Base-by-base conservation (phyloP, 2,888 invertebrate genomes). In the Brachynemurus nebulosus region DNA sequence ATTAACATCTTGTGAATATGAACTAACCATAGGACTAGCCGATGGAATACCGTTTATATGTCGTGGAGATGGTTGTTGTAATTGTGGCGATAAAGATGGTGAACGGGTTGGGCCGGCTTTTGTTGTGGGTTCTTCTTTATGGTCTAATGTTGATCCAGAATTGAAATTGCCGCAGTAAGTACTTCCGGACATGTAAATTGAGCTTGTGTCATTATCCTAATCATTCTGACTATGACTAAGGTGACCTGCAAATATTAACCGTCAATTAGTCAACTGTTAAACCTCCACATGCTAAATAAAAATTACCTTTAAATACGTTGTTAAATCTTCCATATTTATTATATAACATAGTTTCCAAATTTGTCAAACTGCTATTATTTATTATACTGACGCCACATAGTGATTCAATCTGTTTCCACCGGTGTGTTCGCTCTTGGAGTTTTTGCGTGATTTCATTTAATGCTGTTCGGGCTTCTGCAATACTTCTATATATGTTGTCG, bases 401-500 rank as follows among this genome's bases (percentile, higher is more conserved):
- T 33, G 78, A 67, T 65, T 93, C 93, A 53, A 93, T 88, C 54
- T 81, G 88, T 57, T 89, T 86, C 97, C 97, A 97, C 47, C 97
- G 76, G 62, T 90, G 82, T 53, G 89, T 82, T 48, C 93, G 76
- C 64, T 97, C 97, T 67, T 92, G 89, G 50, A 96, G 66, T 57
- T 93, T 92, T 51, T 82, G 82, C 4, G 93, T 93, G 42, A 96
- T 91, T 62, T 96, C 95, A 56, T 90, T 89, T 57, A 97, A 70
- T 0, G 92, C 78, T 30, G 86, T 86, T 55, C 93, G 80, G 2
- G 96, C 93, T 61, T 91, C 88, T 1, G 95, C 85, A 51, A 97
- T 97, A 49, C 89, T 89, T 43, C 89, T 76, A 65, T 97, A 96
- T 1, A 97, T 92, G 59, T 96, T 93, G 63, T 97, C 96, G 50